Evolutionary conservation across 2,797 vertebrate genomes (phyloP), one percentile per base, ranked within the genome.

Genomic region (Fistularia commersonii): DNA sequence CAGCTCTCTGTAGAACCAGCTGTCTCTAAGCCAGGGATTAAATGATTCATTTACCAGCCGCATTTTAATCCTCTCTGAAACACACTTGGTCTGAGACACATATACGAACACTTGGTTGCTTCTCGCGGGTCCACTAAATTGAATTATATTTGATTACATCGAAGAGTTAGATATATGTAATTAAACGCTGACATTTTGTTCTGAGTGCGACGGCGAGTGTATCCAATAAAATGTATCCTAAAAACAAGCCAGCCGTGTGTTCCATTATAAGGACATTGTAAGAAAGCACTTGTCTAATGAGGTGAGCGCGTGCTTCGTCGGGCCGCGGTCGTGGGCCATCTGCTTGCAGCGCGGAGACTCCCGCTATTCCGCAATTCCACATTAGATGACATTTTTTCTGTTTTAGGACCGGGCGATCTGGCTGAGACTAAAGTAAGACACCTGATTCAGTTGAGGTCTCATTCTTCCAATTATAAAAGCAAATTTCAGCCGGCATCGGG

Each of bases 31-130:
- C 70, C 60, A 56, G 11, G 76, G 82, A 87, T 87, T 87, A 86
- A 84, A 79, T 73, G 78, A 83, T 84, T 85, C 83, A 84, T 74
- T 86, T 79, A 85, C 67, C 66, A 71, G 73, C 60, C 53, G n/a
- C 68, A 55, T 80, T 80, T 79, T 83, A 87, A 86, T 87, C 82
- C 81, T 57, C 9, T n/a, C 76, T 60, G 66, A 73, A 75, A 66
- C 68, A 74, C 73, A 65, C 54, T 61, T 14, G 23, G 57, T 56
- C 41, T 42, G 53, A 41, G 32, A 54, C 45, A n/a, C 51, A 15
- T 42, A 12, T 37, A 39, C 51, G 14, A 47, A 46, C 54, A 54
- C 62, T 66, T 54, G 45, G 61, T 54, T 59, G 56, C 63, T 70
- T 76, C 43, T 66, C 13, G 41, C 57, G 44, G 41, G 57, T 60